Evolutionary conservation across 2,888 invertebrate species (phyloP).

Genomic region (Xanthia icteritia): DNA sequence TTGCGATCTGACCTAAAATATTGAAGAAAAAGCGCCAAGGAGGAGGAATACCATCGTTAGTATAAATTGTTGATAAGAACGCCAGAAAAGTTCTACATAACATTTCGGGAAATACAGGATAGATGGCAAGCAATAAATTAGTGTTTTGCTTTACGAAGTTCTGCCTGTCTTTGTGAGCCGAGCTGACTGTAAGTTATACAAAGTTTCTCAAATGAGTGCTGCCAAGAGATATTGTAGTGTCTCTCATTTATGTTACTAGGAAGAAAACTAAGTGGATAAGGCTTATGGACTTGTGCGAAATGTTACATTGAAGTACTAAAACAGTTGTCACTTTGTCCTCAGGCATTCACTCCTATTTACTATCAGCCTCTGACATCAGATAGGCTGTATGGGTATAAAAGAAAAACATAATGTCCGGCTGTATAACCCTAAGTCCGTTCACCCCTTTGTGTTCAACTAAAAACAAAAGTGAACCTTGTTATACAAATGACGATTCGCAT

Average conservation of each 20-base stretch:
- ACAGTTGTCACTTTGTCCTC: neutral
- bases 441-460: neutral
- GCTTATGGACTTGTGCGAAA: neutral
- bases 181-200: slow-evolving; percentile 16
- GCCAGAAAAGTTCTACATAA: neutral
- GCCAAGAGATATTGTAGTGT: slow-evolving; percentile 25
- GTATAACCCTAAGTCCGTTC: slow-evolving; percentile 7
- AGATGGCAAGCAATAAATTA: slow-evolving; percentile 31
- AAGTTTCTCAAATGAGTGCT: slow-evolving; percentile 35
- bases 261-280: slow-evolving; percentile 1
- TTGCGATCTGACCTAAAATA: neutral
- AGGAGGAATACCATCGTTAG: neutral
- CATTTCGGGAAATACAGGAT: slow-evolving; percentile 3
- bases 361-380: neutral
- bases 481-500: slow-evolving; percentile 10
- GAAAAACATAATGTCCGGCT: slow-evolving; percentile 17
- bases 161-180: slow-evolving; percentile 6
- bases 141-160: slow-evolving; percentile 27
- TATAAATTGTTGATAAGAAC: neutral
- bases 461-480: slow-evolving; percentile 2
- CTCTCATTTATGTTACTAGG: slow-evolving; percentile 15
- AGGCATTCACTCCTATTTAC: no score
- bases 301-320: neutral
- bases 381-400: neutral
- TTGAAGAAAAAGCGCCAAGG: neutral